phyloP scores from a whole-genome alignment of 1,140 invertebrate genomes.

The Drosophila orosa region DNA sequence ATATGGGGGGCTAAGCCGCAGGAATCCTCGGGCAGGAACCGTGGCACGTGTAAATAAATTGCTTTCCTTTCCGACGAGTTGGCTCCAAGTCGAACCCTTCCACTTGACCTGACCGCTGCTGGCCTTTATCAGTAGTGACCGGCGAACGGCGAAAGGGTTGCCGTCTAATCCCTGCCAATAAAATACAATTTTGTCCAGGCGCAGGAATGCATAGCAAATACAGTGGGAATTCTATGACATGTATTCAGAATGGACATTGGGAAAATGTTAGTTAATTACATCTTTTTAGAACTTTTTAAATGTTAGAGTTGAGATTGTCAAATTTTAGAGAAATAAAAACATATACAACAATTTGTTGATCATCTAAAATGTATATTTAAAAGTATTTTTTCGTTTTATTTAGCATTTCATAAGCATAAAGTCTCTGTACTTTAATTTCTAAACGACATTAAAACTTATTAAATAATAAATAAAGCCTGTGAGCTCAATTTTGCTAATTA shows the following conservation, averaged over 20 bases:
- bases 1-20: conserved; percentile 54
- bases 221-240: background rate
- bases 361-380: too few species aligned
- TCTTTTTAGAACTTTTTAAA: background rate
- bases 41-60: conserved; percentile 78
- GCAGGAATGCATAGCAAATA: conserved; percentile 30
- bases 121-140: conserved; percentile 67
- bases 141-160: conserved; percentile 67
- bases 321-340: background rate
- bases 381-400: too few species aligned
- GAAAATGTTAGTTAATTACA: background rate
- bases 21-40: conserved; percentile 54
- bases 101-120: conserved; percentile 52
- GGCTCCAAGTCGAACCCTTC: conserved; percentile 53
- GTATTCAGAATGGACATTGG: background rate
- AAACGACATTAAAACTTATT: too few species aligned
- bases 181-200: conserved; percentile 70
- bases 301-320: too few species aligned
- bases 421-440: too few species aligned
- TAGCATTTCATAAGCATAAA: too few species aligned
- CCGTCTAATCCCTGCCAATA: conserved; percentile 73
- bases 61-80: conserved; percentile 55
- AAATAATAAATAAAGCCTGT: too few species aligned
- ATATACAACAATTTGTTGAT: too few species aligned
- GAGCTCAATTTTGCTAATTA: too few species aligned